Percentiles rank a stretch among this genome's conserved stretches.
phyloP scores from a whole-genome alignment of 2,888 invertebrate species.

The Mamestra brassicae region DNA sequence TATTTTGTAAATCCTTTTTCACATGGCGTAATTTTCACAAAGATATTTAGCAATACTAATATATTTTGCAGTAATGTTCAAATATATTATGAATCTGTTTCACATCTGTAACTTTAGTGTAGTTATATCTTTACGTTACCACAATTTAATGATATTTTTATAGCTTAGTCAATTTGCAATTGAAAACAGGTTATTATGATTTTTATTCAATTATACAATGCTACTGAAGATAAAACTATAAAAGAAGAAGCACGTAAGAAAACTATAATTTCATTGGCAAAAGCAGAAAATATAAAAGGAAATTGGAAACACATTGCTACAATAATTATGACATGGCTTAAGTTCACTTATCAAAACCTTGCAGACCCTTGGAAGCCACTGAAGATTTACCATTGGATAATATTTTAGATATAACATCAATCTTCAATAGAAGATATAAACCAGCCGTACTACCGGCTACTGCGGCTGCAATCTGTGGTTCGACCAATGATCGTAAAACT shows the following conservation, averaged over 20 bases:
- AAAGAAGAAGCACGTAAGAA: background rate
- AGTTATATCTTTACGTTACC: constrained; percentile 49
- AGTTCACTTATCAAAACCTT: background rate
- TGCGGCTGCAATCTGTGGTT: constrained; percentile 72
- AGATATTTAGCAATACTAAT: constrained; percentile 36
- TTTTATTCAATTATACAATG: constrained; percentile 1
- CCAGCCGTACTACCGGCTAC: constrained; percentile 59
- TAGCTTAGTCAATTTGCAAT: constrained; percentile 39
- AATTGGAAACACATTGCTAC: background rate
- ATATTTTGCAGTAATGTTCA: constrained; percentile 25
- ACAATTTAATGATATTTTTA: constrained; percentile 49
- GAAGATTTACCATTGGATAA: constrained; percentile 8
- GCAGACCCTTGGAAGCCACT: background rate
- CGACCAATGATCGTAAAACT: constrained; percentile 72
- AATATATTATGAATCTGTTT: constrained; percentile 44
- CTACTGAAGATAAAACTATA: background rate
- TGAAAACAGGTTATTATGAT: constrained; percentile 12
- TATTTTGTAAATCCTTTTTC: constrained; percentile 24
- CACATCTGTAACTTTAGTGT: constrained; percentile 43
- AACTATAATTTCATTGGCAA: background rate
- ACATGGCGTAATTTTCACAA: constrained; percentile 25
- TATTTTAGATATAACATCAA: background rate
- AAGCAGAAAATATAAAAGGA: background rate
- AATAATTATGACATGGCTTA: background rate
- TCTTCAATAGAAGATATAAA: constrained; percentile 60